A percentile compares a stretch with the other conserved stretches of the same genome.
Conservation (phyloP, 2,113 vertebrate genomes). For the Albula goreensis region DNA sequence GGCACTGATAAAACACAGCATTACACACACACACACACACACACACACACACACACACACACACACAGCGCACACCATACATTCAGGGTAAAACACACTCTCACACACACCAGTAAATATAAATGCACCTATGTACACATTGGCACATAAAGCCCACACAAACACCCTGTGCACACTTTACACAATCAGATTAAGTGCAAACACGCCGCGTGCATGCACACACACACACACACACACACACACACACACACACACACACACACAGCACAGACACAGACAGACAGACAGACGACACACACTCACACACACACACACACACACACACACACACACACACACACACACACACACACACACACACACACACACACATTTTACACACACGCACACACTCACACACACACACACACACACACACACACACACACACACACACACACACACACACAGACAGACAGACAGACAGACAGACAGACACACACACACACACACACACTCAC, state of each 20-base stretch:
- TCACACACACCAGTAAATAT: background rate
- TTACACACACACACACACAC: background rate
- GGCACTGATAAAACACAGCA: background rate
- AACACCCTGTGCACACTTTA: background rate
- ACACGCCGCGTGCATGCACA: background rate
- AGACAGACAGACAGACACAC: background rate
- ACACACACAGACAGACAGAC: background rate
- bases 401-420: too few species aligned
- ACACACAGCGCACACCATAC: background rate
- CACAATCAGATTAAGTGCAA: background rate
- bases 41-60: background rate
- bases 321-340: background rate
- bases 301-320: background rate
- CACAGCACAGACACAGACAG: too few species aligned
- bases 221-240: background rate
- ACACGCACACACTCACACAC: too few species aligned
- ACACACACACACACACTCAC: background rate
- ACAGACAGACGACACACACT: too few species aligned
- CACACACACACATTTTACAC: slow-evolving; percentile 44
- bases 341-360: slow-evolving; percentile 1
- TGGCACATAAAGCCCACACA: too few species aligned
- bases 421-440: too few species aligned
- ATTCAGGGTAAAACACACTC: background rate
- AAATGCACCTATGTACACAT: too few species aligned
- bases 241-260: too few species aligned